Conservation (phyloP, 1,140 invertebrate genomes). For the Aricia agestis region DNA sequence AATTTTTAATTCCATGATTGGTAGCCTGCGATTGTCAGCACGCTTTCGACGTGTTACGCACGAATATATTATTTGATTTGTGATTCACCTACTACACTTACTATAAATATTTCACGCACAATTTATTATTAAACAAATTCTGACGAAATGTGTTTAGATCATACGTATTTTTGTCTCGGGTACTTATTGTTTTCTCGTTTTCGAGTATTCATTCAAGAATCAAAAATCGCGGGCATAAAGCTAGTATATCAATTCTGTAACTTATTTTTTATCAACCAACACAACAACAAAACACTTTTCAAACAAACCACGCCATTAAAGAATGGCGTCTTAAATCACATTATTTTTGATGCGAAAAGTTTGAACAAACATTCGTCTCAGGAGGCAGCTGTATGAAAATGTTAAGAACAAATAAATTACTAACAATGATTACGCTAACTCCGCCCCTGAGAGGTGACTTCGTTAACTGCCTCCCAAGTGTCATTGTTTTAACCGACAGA, state of each 20-base stretch:
- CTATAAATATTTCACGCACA: too few relatives aligned
- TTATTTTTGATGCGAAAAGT: conserved; percentile 3
- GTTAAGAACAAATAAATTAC: conserved; percentile 11
- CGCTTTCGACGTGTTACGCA: neutral
- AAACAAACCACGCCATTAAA: neutral
- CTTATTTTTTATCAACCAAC: too few relatives aligned
- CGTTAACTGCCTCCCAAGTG: neutral
- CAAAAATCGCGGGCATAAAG: too few relatives aligned
- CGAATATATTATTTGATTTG: neutral
- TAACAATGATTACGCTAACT: conserved; percentile 5
- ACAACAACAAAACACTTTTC: neutral
- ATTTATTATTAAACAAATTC: too few relatives aligned
- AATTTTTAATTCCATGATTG: neutral
- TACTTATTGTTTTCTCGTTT: too few relatives aligned
- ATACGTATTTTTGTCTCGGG: too few relatives aligned
- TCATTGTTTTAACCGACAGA: neutral
- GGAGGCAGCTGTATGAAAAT: conserved; percentile 1
- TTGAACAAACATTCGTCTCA: neutral
- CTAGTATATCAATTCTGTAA: too few relatives aligned
- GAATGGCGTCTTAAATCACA: neutral
- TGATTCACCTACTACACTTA: too few relatives aligned
- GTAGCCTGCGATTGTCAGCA: neutral
- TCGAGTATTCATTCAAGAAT: too few relatives aligned
- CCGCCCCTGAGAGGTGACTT: neutral
- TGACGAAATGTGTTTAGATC: too few relatives aligned